A percentile compares a stretch with the other conserved stretches of the same genome.
phyloP scores from a whole-genome alignment of 2,113 vertebrate genomes.

The Corydoras maculifer region DNA sequence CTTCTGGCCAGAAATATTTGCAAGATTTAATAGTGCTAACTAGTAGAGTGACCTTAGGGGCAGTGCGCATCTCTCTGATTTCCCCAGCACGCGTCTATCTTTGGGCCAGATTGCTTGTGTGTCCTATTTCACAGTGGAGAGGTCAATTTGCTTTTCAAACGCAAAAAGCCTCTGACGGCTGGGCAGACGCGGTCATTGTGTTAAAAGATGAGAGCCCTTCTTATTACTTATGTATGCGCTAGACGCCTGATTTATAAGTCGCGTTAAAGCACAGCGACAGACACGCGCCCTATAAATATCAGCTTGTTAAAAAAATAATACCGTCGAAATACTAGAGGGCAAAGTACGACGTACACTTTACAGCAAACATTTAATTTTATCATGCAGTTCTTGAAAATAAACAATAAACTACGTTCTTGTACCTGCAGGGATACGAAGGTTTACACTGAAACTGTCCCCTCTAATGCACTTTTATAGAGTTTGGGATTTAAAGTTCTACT shows the following conservation, averaged over 20 bases:
- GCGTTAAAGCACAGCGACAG: constrained; percentile 68
- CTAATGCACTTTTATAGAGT: no score
- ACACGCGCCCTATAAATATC: constrained; percentile 64
- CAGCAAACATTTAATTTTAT: no score
- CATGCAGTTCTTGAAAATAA: no score
- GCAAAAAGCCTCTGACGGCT: constrained; percentile 65
- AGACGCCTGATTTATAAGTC: constrained; percentile 76
- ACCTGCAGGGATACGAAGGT: no score
- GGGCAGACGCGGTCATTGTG: constrained; percentile 65
- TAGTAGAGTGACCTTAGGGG: constrained; percentile 44
- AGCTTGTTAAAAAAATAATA: constrained; percentile 43
- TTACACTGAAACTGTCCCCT: no score
- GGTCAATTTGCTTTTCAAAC: constrained; percentile 90
- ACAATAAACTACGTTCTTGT: no score
- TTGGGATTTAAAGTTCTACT: no score
- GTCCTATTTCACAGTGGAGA: constrained; percentile 74
- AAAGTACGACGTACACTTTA: no score
- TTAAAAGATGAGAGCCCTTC: constrained; percentile 71
- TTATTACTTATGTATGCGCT: constrained; percentile 76
- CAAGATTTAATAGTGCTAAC: constrained; percentile 37
- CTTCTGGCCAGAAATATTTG: constrained; percentile 26
- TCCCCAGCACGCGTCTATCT: constrained; percentile 78
- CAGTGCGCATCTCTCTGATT: constrained; percentile 62
- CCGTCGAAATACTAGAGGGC: not conserved
- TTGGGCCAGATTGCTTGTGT: constrained; percentile 78